Evolutionary conservation across 2,888 invertebrate genomes (phyloP).

Genomic region (Gortyna flavago): DNA sequence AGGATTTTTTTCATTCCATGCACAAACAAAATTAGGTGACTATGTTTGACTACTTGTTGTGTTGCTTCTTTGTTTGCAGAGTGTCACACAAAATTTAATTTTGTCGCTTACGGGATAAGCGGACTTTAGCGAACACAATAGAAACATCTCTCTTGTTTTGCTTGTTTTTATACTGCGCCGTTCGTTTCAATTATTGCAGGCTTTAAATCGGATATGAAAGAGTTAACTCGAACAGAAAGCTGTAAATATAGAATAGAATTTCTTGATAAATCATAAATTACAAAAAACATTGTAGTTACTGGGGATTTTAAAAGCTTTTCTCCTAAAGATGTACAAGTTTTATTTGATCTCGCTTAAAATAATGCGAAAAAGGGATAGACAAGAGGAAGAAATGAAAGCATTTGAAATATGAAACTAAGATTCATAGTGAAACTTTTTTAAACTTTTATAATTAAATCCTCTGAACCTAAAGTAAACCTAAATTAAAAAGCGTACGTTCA

Average conservation of each 20-base stretch:
- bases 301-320: slow-evolving; percentile 15
- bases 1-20: slow-evolving; percentile 47
- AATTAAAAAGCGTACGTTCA: slow-evolving; percentile 44
- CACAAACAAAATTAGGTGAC: slow-evolving; percentile 56
- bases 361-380: slow-evolving; percentile 3
- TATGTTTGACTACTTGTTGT: slow-evolving; percentile 48
- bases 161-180: slow-evolving; percentile 34
- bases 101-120: slow-evolving; percentile 35
- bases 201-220: slow-evolving; percentile 38
- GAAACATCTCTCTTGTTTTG: slow-evolving; percentile 32
- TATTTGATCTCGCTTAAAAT: slow-evolving; percentile 23
- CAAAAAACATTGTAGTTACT: background rate
- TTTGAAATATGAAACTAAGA: slow-evolving; percentile 29
- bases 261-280: background rate
- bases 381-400: slow-evolving; percentile 32
- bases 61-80: slow-evolving; percentile 44
- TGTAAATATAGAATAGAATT: slow-evolving; percentile 10
- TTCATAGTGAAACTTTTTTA: slow-evolving; percentile 52
- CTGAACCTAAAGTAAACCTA: slow-evolving; percentile 24
- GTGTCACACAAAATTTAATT: slow-evolving; percentile 38
- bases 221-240: slow-evolving; percentile 17
- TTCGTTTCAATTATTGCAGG: slow-evolving; percentile 31
- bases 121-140: slow-evolving; percentile 39
- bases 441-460: slow-evolving; percentile 53
- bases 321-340: background rate